phyloP scores from a whole-genome alignment of 2,113 vertebrate species.

The Probosciger aterrimus region DNA sequence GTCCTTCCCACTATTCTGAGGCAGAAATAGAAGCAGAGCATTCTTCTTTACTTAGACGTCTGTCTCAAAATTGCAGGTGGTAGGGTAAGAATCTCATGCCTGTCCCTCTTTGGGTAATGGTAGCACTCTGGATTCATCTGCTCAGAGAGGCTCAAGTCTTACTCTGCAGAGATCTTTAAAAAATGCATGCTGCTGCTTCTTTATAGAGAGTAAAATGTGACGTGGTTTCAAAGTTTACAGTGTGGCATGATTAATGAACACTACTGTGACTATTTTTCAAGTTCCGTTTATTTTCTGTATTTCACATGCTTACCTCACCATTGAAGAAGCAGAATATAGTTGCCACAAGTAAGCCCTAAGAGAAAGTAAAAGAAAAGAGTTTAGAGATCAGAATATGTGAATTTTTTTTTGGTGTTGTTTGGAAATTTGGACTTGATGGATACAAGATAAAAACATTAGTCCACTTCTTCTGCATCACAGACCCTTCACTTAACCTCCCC shows the following conservation, averaged over 20 bases:
- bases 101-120: background rate
- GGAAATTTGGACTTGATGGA: background rate
- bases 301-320: conserved; percentile 82
- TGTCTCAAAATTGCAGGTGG: background rate
- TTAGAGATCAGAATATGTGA: background rate
- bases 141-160: background rate
- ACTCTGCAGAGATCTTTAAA: background rate
- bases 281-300: background rate
- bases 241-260: background rate
- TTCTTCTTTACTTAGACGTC: background rate
- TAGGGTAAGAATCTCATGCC: background rate
- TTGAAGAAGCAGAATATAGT: conserved; percentile 99
- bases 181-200: background rate
- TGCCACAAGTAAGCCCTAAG: conserved; percentile 92
- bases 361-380: conserved; percentile 5
- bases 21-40: background rate
- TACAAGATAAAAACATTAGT: background rate
- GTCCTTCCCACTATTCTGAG: background rate
- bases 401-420: background rate
- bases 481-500: background rate
- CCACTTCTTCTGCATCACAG: background rate
- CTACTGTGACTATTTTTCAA: background rate
- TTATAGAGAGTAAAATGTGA: background rate
- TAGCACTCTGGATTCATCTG: background rate
- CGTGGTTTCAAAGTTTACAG: background rate